Evolutionary conservation across 2,113 vertebrate genomes (phyloP).

Genomic region (Eptatretus burgeri): DNA sequence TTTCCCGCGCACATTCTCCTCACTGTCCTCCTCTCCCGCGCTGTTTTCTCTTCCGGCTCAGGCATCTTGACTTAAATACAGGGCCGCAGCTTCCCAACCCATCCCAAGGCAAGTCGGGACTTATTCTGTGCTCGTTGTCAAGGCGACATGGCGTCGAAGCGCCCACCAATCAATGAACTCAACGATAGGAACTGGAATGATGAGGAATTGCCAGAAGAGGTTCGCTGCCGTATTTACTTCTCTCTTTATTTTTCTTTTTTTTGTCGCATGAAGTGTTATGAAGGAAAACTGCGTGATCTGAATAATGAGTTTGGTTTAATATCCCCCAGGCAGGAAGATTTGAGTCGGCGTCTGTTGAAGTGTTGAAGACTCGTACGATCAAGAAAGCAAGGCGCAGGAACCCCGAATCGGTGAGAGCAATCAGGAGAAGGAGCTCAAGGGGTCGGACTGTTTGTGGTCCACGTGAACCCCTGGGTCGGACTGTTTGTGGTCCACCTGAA

Average conservation of each 20-base stretch:
- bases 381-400: conserved; percentile 71
- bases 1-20: too few relatives aligned
- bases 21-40: too few relatives aligned
- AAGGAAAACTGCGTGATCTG: too few relatives aligned
- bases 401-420: conserved; percentile 26
- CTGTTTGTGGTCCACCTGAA: too few relatives aligned
- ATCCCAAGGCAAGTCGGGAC: too few relatives aligned
- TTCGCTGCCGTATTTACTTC: conserved; percentile 12
- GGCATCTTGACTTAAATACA: too few relatives aligned
- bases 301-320: background rate
- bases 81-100: too few relatives aligned
- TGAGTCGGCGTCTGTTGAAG: conserved; percentile 52
- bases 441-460: too few relatives aligned
- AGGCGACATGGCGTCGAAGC: conserved; percentile 41
- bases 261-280: background rate
- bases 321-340: conserved; percentile 48
- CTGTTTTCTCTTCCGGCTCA: too few relatives aligned
- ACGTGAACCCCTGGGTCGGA: too few relatives aligned
- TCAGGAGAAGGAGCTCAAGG: too few relatives aligned
- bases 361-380: conserved; percentile 58
- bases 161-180: conserved; percentile 75
- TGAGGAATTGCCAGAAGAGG: conserved; percentile 83
- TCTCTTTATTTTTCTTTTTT: background rate
- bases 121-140: too few relatives aligned
- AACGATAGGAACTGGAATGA: conserved; percentile 94